These are phyloP conservation scores for Littorina saxatilis DNA, from an alignment of 1,140 invertebrate genomes.

Conservation along the genomic window DNA sequence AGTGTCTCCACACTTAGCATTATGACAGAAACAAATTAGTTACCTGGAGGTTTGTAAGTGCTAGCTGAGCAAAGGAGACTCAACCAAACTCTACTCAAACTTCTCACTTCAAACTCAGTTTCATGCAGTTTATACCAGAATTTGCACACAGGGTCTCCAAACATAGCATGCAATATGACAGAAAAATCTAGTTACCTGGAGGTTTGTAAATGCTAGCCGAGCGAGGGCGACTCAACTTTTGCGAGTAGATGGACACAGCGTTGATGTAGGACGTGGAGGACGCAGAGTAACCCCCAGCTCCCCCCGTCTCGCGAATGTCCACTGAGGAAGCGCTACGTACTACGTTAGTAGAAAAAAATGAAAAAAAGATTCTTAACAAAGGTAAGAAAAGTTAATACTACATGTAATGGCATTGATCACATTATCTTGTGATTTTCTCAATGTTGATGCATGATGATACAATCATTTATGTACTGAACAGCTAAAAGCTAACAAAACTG, in stretches of 20 bases:
- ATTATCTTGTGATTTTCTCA: too few relatives aligned
- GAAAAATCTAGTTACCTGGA: slow-evolving; percentile 42
- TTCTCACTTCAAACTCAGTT: too few relatives aligned
- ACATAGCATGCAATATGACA: too few relatives aligned
- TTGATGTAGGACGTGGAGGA: slow-evolving; percentile 63
- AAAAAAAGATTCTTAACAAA: neutral
- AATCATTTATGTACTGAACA: too few relatives aligned
- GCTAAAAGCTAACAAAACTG: too few relatives aligned
- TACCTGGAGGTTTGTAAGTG: slow-evolving; percentile 51
- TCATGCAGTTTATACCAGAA: too few relatives aligned
- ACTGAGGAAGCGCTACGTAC: slow-evolving; percentile 34
- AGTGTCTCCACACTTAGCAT: too few relatives aligned
- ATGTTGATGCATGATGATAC: too few relatives aligned
- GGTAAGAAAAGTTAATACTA: neutral
- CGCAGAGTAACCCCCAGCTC: slow-evolving; percentile 8
- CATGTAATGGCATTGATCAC: too few relatives aligned
- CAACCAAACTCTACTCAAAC: too few relatives aligned
- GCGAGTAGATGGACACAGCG: slow-evolving; percentile 71
- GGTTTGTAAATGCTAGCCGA: slow-evolving; percentile 55
- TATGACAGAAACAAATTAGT: neutral
- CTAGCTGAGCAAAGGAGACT: too few relatives aligned
- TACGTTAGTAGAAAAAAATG: neutral
- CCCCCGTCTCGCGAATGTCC: slow-evolving; percentile 17
- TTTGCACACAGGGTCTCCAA: too few relatives aligned
- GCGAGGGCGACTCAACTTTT: slow-evolving; percentile 63